Percentiles rank a stretch among this genome's conserved stretches.
Evolutionary conservation across 2,113 vertebrate species (phyloP).

Genomic region (Amazona vittata): DNA sequence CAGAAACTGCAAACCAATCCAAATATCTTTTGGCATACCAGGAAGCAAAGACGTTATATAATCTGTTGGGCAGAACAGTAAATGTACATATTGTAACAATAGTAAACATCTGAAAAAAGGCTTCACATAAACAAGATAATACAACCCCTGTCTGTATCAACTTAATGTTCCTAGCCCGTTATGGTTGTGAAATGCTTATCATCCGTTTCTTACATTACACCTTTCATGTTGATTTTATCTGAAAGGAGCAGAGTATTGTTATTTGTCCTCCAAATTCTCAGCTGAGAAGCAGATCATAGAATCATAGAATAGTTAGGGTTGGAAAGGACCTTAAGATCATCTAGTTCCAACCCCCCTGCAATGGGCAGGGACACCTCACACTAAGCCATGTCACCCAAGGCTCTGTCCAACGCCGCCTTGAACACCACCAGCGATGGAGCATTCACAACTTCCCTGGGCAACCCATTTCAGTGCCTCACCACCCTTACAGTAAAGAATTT

Average conservation of each 20-base stretch:
- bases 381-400: too few species aligned
- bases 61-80: conserved; percentile 77
- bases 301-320: too few species aligned
- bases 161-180: background rate
- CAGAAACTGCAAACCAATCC: conserved; percentile 88
- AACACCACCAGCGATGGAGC: too few species aligned
- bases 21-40: conserved; percentile 69
- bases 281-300: background rate
- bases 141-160: background rate
- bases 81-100: background rate
- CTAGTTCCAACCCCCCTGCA: too few species aligned
- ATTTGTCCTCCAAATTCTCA: background rate
- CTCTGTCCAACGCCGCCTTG: too few species aligned
- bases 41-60: conserved; percentile 88
- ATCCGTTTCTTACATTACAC: background rate
- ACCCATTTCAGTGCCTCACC: too few species aligned
- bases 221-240: background rate
- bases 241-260: background rate
- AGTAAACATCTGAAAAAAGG: background rate
- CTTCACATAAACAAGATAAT: background rate
- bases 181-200: background rate
- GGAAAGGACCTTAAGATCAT: too few species aligned
- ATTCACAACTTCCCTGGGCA: too few species aligned
- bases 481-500: too few species aligned
- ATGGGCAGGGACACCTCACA: too few species aligned